phyloP scores from a whole-genome alignment of 2,888 invertebrate genomes.

The Teleogryllus oceanicus region DNA sequence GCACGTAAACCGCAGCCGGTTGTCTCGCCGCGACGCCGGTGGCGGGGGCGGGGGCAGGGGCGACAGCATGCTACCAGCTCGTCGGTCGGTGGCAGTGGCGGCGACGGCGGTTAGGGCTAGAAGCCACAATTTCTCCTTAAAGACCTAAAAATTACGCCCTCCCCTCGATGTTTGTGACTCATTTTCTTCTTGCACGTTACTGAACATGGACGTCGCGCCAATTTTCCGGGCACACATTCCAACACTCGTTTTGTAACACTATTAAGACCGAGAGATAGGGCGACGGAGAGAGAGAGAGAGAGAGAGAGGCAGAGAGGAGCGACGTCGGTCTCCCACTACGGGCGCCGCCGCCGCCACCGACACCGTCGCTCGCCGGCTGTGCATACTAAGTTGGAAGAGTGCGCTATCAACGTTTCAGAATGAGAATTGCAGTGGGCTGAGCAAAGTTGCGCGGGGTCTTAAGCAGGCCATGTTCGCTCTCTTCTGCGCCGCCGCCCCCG shows the following conservation, averaged over 20 bases:
- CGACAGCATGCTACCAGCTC: neutral
- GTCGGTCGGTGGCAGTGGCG: neutral
- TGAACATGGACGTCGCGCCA: constrained; percentile 6
- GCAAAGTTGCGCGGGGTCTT: constrained; percentile 5
- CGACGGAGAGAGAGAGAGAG: neutral
- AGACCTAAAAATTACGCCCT: neutral
- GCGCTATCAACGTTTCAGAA: constrained; percentile 4
- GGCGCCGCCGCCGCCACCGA: neutral
- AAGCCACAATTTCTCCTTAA: neutral
- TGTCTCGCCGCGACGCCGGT: too few species aligned
- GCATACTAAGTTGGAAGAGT: constrained; percentile 4
- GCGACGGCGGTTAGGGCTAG: neutral
- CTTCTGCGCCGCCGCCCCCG: neutral
- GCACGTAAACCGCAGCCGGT: too few species aligned
- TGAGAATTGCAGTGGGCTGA: neutral
- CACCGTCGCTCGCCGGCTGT: neutral
- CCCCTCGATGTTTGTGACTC: constrained; percentile 6
- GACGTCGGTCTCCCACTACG: neutral
- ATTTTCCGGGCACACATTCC: neutral
- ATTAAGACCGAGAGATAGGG: constrained; percentile 18
- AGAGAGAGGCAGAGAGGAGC: neutral
- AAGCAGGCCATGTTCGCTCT: neutral
- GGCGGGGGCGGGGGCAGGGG: too few species aligned
- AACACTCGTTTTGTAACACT: constrained; percentile 5
- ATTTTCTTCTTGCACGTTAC: constrained; percentile 1